Conservation (phyloP, 2,888 invertebrate genomes). For the Uloborus plumipes region DNA sequence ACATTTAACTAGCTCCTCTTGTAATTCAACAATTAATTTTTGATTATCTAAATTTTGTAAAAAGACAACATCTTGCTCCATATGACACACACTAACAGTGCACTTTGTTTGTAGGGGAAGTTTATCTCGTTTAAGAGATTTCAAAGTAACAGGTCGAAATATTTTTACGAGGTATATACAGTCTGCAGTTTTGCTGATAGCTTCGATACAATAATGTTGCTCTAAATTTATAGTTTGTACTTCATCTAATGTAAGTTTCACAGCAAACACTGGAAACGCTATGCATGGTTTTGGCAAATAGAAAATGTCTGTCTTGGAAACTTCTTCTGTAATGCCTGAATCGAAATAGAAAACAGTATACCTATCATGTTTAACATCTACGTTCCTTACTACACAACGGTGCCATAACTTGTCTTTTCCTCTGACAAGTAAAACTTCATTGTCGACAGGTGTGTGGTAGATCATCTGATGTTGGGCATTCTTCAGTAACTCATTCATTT, state of each 20-base stretch:
- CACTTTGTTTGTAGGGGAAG: slow-evolving; percentile 5
- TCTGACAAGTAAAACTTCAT: slow-evolving; percentile 32
- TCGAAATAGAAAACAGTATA: slow-evolving; percentile 26
- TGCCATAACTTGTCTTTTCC: slow-evolving; percentile 12
- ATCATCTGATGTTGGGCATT: slow-evolving; percentile 3
- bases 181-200: background rate
- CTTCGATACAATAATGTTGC: slow-evolving; percentile 7
- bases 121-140: slow-evolving; percentile 2
- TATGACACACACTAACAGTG: slow-evolving; percentile 19
- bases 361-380: background rate
- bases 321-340: slow-evolving; percentile 11
- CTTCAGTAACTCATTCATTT: slow-evolving; percentile 16
- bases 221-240: slow-evolving; percentile 7
- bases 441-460: slow-evolving; percentile 5
- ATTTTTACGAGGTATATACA: background rate
- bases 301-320: slow-evolving; percentile 11
- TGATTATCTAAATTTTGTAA: slow-evolving; percentile 16
- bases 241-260: slow-evolving; percentile 9
- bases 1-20: background rate
- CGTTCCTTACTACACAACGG: slow-evolving; percentile 7
- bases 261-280: slow-evolving; percentile 20
- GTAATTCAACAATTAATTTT: slow-evolving; percentile 7
- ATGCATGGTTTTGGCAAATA: slow-evolving; percentile 12
- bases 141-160: slow-evolving; percentile 6
- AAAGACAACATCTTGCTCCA: slow-evolving; percentile 13